These are phyloP conservation scores for Python bivittatus DNA, from an alignment of 2,113 vertebrate genomes.

Conservation along the genomic window DNA sequence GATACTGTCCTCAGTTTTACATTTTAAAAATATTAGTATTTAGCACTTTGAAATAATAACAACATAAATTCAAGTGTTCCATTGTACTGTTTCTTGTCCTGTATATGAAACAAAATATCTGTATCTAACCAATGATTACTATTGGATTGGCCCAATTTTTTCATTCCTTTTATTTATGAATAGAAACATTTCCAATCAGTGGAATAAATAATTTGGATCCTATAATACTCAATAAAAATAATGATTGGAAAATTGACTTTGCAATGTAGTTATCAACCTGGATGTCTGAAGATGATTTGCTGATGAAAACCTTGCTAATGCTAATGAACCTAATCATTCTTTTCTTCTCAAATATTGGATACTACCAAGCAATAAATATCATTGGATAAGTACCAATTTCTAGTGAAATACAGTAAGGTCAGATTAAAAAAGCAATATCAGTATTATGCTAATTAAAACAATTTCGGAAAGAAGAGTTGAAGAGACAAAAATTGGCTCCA, in stretches of 20 bases:
- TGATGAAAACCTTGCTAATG: slow-evolving; percentile 10
- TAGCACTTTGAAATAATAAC: neutral
- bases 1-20: neutral
- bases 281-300: neutral
- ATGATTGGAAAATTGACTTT: neutral
- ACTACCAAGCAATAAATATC: slow-evolving; percentile 27
- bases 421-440: slow-evolving; percentile 40
- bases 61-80: neutral
- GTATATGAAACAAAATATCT: neutral
- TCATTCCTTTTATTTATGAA: neutral
- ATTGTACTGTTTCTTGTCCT: neutral
- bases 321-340: neutral
- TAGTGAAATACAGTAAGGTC: slow-evolving; percentile 43
- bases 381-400: slow-evolving; percentile 41
- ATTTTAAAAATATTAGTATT: neutral
- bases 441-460: slow-evolving; percentile 36
- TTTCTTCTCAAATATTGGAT: slow-evolving; percentile 2
- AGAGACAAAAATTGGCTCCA: neutral
- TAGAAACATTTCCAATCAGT: neutral
- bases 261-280: neutral
- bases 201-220: neutral
- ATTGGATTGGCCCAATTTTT: neutral
- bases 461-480: slow-evolving; percentile 13
- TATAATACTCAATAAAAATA: too few relatives aligned
- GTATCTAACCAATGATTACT: neutral